Percentiles rank a stretch among this genome's conserved stretches.
phyloP scores from a whole-genome alignment of 2,113 vertebrate species.

The Pseudolaguvia tuberculata region DNA sequence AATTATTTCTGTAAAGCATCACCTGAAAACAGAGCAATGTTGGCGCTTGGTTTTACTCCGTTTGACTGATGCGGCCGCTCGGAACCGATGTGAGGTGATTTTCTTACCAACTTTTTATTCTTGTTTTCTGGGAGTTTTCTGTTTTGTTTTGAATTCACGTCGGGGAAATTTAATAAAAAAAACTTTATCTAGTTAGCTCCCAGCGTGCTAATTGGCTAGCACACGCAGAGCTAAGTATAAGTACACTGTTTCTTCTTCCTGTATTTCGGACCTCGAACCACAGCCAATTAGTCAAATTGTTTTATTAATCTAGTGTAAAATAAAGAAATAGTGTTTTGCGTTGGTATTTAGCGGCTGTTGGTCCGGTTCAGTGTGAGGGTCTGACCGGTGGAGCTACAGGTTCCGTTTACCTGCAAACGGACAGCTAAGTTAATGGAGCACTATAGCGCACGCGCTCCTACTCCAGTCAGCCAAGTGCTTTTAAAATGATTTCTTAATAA shows the following conservation, averaged over 20 bases:
- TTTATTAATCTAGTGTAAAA: neutral
- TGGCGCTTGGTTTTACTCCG: slow-evolving; percentile 52
- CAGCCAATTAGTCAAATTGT: neutral
- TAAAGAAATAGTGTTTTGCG: neutral
- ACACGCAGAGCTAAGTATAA: slow-evolving; percentile 15
- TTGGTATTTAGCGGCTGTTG: neutral
- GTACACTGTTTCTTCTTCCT: neutral
- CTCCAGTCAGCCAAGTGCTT: neutral
- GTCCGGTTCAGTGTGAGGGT: too few species aligned
- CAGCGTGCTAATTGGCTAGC: slow-evolving; percentile 13
- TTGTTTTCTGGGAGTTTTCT: too few species aligned
- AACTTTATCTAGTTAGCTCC: slow-evolving; percentile 18
- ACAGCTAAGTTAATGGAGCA: neutral
- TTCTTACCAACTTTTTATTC: neutral
- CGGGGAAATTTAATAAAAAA: too few species aligned
- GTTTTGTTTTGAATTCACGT: too few species aligned
- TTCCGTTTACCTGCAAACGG: slow-evolving; percentile 4
- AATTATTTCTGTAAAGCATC: neutral
- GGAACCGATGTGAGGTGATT: slow-evolving; percentile 65
- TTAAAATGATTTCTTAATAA: neutral
- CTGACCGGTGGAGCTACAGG: slow-evolving; percentile 14
- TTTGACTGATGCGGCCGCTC: slow-evolving; percentile 68
- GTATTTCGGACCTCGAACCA: neutral
- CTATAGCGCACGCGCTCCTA: neutral
- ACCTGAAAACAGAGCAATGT: slow-evolving; percentile 53